phyloP scores from a whole-genome alignment of 2,113 vertebrate species.

The Tachuris rubrigastra region DNA sequence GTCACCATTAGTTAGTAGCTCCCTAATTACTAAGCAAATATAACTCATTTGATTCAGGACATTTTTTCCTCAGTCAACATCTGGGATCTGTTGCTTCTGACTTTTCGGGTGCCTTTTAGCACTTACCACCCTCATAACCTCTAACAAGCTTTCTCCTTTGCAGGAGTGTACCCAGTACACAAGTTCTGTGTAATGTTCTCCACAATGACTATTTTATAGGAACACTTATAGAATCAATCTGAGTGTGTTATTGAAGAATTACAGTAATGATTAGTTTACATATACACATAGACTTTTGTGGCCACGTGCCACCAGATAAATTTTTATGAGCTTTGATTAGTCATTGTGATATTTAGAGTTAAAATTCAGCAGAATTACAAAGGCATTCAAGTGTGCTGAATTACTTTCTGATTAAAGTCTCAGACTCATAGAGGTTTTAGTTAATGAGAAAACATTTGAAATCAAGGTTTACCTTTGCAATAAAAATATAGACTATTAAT shows the following conservation, averaged over 20 bases:
- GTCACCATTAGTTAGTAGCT: background rate
- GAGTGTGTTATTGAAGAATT: background rate
- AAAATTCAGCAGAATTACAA: background rate
- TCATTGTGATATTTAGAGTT: background rate
- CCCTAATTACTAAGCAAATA: background rate
- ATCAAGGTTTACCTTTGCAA: background rate
- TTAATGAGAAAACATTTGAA: background rate
- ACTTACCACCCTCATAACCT: background rate
- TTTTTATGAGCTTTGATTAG: background rate
- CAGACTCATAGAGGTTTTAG: background rate
- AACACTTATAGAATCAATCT: background rate
- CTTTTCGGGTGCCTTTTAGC: background rate
- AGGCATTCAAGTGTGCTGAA: background rate
- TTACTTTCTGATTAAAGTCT: background rate
- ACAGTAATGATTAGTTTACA: background rate
- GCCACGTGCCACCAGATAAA: background rate
- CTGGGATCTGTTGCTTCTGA: background rate
- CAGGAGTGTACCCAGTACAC: background rate
- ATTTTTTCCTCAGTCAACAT: background rate
- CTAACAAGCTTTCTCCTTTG: background rate
- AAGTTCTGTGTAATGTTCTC: background rate
- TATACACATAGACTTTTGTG: background rate
- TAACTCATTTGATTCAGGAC: background rate
- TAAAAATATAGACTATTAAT: background rate
- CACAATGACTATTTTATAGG: background rate